A percentile compares a stretch with the other conserved stretches of the same genome.
phyloP scores from a whole-genome alignment of 2,888 invertebrate genomes.

The Patella ulyssiponensis region DNA sequence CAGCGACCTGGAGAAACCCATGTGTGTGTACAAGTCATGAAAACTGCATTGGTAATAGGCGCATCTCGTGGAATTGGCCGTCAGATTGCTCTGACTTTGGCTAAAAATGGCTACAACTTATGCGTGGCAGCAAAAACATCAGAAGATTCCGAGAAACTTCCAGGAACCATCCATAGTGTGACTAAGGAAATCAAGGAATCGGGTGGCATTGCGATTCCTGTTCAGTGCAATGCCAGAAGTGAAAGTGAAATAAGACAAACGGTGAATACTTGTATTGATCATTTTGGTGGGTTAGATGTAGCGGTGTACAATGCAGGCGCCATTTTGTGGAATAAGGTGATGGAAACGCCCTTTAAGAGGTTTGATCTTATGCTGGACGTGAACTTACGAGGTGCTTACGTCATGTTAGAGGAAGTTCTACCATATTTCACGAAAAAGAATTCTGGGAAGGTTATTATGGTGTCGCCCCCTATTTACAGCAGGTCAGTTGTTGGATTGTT shows the following conservation, averaged over 20 bases:
- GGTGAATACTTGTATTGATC: conserved; percentile 70
- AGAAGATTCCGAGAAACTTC: conserved; percentile 43
- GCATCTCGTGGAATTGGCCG: conserved; percentile 63
- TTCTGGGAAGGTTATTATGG: conserved; percentile 53
- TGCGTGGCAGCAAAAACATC: conserved; percentile 60
- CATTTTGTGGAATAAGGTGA: conserved; percentile 76
- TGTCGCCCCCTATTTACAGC: conserved; percentile 63
- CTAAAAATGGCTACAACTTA: conserved; percentile 52
- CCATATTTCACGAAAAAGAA: conserved; percentile 54
- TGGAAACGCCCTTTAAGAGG: conserved; percentile 55
- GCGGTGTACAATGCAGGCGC: conserved; percentile 85
- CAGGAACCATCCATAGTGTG: conserved; percentile 56
- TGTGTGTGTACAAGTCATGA: conserved; percentile 23
- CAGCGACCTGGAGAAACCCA: too few species aligned
- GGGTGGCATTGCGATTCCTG: conserved; percentile 52
- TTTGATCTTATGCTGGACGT: conserved; percentile 62
- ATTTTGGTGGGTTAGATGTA: conserved; percentile 82
- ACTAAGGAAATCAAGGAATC: conserved; percentile 46
- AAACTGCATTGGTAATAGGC: conserved; percentile 57
- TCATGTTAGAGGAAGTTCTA: conserved; percentile 52
- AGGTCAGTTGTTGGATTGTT: conserved; percentile 39
- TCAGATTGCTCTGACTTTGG: conserved; percentile 55
- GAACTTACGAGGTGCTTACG: conserved; percentile 77
- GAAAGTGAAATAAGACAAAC: conserved; percentile 48
- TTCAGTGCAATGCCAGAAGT: conserved; percentile 55